These are phyloP conservation scores for Verasper variegatus DNA, from an alignment of 2,113 vertebrate species.

Conservation along the genomic window DNA sequence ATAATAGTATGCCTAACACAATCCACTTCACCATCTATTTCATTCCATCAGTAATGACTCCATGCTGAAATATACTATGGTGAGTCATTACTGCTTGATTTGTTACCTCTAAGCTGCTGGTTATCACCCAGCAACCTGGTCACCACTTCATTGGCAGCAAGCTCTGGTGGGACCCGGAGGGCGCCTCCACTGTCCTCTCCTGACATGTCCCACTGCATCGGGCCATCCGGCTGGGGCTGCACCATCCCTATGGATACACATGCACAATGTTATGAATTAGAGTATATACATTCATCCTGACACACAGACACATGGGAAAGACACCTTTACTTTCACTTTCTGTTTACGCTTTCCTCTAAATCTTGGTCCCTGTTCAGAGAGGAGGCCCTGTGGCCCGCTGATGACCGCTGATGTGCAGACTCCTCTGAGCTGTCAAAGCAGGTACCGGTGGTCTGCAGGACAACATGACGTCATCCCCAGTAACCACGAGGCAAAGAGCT, in stretches of 20 bases:
- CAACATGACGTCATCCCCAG: constrained; percentile 68
- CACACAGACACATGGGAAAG: background rate
- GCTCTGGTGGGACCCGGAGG: constrained; percentile 82
- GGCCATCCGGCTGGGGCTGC: constrained; percentile 83
- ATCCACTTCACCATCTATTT: too few relatives aligned
- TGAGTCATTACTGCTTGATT: too few relatives aligned
- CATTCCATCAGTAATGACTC: background rate
- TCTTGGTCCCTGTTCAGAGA: rapidly evolving
- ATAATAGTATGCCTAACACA: too few relatives aligned
- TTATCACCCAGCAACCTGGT: constrained; percentile 83
- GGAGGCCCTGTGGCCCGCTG: background rate
- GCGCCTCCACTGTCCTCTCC: constrained; percentile 79
- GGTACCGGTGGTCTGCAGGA: constrained; percentile 2
- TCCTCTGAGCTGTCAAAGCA: background rate
- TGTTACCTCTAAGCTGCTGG: constrained; percentile 85
- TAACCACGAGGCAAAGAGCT: constrained; percentile 15
- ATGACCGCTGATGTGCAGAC: too few relatives aligned
- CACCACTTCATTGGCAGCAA: constrained; percentile 83
- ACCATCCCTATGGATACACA: constrained; percentile 75
- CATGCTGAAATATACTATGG: background rate
- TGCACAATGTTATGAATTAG: background rate
- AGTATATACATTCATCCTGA: too few relatives aligned
- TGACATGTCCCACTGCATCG: constrained; percentile 82
- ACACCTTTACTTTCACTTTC: constrained; percentile 58
- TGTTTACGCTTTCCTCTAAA: background rate